Evolutionary conservation across 2,888 invertebrate genomes (phyloP).

Genomic region (Monoplex corrugatus): DNA sequence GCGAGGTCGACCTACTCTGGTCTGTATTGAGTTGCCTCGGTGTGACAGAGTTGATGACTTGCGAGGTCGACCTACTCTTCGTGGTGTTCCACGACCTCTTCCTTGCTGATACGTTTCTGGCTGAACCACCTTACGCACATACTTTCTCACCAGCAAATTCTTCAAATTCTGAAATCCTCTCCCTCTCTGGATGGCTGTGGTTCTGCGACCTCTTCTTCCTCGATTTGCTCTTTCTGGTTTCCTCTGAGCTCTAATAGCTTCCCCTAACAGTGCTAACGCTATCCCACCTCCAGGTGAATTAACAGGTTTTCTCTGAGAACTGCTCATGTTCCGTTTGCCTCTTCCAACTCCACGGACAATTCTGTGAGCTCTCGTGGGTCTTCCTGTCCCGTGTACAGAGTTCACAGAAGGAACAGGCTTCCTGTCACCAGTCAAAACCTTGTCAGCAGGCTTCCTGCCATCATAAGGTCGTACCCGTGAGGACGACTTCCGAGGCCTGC

Average conservation of each 20-base stretch:
- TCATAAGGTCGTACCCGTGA: background rate
- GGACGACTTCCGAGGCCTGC: background rate
- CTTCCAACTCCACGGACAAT: background rate
- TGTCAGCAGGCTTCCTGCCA: background rate
- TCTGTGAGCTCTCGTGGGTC: background rate
- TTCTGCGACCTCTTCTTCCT: background rate
- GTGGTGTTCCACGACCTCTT: background rate
- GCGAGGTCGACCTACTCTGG: background rate
- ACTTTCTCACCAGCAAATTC: background rate
- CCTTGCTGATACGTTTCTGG: background rate
- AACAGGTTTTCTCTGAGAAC: background rate
- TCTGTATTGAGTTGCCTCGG: background rate
- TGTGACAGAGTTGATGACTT: background rate
- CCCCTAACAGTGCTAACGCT: background rate
- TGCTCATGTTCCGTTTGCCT: background rate
- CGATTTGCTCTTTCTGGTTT: too few species aligned
- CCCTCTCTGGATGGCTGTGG: background rate
- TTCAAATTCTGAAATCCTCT: background rate
- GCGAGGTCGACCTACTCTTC: conserved; percentile 14
- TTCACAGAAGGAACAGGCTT: background rate
- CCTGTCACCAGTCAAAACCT: background rate
- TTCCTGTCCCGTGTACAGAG: background rate
- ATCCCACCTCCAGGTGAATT: background rate
- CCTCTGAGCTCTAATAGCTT: background rate
- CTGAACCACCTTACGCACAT: background rate